Base-by-base conservation (phyloP, 2,888 invertebrate genomes). In the Seira musarum region DNA sequence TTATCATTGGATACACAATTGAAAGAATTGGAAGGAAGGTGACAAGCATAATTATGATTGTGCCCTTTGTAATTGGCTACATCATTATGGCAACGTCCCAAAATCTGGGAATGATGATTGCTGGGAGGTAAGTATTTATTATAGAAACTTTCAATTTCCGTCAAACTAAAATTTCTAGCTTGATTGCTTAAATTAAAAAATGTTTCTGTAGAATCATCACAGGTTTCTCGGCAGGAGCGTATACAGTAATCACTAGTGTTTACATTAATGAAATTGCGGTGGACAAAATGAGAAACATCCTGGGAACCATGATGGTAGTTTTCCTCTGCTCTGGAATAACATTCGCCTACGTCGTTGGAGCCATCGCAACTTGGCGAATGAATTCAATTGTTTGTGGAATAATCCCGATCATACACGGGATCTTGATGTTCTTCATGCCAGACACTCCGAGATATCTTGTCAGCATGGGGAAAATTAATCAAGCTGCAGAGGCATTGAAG, bases 271-370 rank as follows among this genome's bases (percentile, higher is more conserved):
- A 98, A 90, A 95, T 96, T 64, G 92, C 96, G 0, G 93, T 96
- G 85, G 94, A 93, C 86, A 92, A 93, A 30, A 93, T 96, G 86
- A 91, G 97, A 76, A 97, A 97, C 0, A 92, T 93, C 0, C 89
- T 97, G 0, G 96, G 96, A 1, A 94, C 95, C 65, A 95, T 93
- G 87, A 96, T 96, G 88, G 97, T 97, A 88, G 89, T 97, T 22
- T 93, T 95, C 92, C 90, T 96, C 3, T 63, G 35, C 8, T 5
- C 69, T n/a, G 84, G 84, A 46, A 78, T 84, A 76, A 57, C 81
- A 8, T 82, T 78, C 77, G 67, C 80, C 71, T 83, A 72, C 24
- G 53, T 91, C 0, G 88, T 95, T 2, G 96, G 95, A 1, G 91
- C 93, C 0, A 89, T 92, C 83, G 91, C 93, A 0, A 89, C 90